Conservation (phyloP, 2,113 vertebrate genomes). For the Drymodes brunneopygia region DNA sequence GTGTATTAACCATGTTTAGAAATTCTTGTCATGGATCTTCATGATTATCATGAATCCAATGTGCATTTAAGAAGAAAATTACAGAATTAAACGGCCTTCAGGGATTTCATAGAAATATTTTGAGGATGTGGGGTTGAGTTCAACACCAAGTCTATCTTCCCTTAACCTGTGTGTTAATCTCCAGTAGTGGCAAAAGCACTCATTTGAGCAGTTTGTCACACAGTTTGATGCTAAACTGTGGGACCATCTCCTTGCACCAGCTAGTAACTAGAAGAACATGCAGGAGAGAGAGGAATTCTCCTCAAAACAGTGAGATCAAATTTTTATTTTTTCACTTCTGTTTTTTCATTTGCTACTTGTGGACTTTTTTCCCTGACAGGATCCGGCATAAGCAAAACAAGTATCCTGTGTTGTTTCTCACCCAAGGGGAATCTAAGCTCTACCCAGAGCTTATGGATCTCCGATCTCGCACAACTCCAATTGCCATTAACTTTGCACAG, state of each 20-base stretch:
- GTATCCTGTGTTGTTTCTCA: slow-evolving; percentile 95
- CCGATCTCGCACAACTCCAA: slow-evolving; percentile 86
- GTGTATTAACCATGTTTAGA: not conserved
- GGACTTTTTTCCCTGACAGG: slow-evolving; percentile 64
- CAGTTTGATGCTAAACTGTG: not conserved
- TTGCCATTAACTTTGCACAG: slow-evolving; percentile 94
- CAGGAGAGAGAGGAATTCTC: not conserved
- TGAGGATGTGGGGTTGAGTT: not conserved
- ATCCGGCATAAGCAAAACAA: slow-evolving; percentile 95
- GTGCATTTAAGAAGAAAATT: not conserved
- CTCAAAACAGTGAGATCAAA: not conserved
- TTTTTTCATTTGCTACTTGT: not conserved
- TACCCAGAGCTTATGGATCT: slow-evolving; percentile 97
- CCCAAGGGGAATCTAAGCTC: slow-evolving; percentile 86
- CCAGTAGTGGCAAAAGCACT: not conserved
- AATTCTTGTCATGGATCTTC: rapidly evolving
- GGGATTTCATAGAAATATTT: not conserved
- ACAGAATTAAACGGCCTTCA: not conserved
- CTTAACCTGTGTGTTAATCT: not conserved
- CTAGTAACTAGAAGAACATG: not conserved
- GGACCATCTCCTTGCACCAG: not conserved
- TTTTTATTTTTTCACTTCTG: not conserved
- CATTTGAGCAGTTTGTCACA: not conserved
- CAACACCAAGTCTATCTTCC: not conserved
- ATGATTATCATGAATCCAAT: not conserved